Evolutionary conservation across 2,888 invertebrate genomes (phyloP).

Genomic region (Patella ulyssiponensis): DNA sequence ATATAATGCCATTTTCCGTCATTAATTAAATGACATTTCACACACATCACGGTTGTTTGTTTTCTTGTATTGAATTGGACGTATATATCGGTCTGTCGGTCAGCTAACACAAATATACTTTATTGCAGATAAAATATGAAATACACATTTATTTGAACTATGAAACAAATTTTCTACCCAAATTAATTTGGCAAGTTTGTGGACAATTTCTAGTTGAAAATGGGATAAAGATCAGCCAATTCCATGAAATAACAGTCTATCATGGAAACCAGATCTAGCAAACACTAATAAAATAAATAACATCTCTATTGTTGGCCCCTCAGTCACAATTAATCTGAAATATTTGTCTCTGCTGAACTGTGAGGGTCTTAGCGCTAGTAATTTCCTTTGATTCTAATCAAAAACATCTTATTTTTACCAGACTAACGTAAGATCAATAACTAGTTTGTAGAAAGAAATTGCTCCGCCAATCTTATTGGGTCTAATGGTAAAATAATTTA

Average conservation of each 20-base stretch:
- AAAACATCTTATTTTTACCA: slow-evolving; percentile 6
- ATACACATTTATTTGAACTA: too few relatives aligned
- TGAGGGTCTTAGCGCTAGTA: neutral
- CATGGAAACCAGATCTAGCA: neutral
- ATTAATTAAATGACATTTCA: too few relatives aligned
- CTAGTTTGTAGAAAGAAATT: neutral
- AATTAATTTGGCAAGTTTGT: too few relatives aligned
- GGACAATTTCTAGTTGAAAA: too few relatives aligned
- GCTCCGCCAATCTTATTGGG: neutral
- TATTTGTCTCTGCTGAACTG: slow-evolving; percentile 5
- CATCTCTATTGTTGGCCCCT: neutral
- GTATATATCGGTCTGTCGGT: too few relatives aligned
- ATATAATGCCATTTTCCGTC: too few relatives aligned
- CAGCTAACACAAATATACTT: too few relatives aligned
- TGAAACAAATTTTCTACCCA: too few relatives aligned
- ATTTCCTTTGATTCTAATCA: slow-evolving; percentile 1
- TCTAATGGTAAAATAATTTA: neutral
- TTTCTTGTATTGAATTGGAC: too few relatives aligned
- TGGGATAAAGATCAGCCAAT: neutral
- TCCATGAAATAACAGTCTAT: neutral
- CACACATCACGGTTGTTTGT: too few relatives aligned
- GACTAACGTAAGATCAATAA: neutral
- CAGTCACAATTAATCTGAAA: neutral
- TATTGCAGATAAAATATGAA: too few relatives aligned
- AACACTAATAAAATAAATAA: slow-evolving; percentile 1